Evolutionary conservation across 1,140 invertebrate species (phyloP).

Genomic region (Conus ventricosus): DNA sequence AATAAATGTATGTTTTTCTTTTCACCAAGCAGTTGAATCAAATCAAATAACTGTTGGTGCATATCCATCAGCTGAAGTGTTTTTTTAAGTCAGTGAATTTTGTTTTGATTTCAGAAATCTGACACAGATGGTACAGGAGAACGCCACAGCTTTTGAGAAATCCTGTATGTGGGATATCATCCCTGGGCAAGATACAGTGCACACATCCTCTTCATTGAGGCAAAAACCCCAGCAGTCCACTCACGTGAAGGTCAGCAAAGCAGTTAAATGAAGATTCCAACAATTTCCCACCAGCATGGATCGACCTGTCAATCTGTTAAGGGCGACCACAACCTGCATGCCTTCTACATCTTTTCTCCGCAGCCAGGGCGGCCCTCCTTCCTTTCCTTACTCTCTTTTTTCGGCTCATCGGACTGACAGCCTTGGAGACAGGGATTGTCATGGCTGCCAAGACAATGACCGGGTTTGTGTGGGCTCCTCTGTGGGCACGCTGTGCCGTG

Average conservation of each 20-base stretch:
- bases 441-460: conserved; percentile 66
- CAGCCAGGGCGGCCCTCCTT: conserved; percentile 67
- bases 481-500: conserved; percentile 68
- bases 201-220: neutral
- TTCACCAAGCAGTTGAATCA: no score
- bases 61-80: no score
- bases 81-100: no score
- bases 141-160: neutral
- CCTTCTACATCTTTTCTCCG: conserved; percentile 69
- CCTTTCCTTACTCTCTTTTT: conserved; percentile 71
- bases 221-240: neutral
- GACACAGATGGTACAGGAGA: neutral
- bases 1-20: no score
- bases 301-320: conserved; percentile 60
- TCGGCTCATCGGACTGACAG: conserved; percentile 64
- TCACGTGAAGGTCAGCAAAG: neutral
- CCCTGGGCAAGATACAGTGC: neutral
- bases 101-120: neutral
- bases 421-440: conserved; percentile 66
- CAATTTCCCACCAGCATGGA: conserved; percentile 46
- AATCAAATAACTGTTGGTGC: no score
- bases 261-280: neutral
- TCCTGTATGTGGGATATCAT: neutral
- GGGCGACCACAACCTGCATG: conserved; percentile 62
- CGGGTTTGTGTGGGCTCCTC: conserved; percentile 67